Evolutionary conservation across 2,797 vertebrate genomes (phyloP), one percentile per base, ranked within the genome.

Genomic region (Apogon hyalosoma): DNA sequence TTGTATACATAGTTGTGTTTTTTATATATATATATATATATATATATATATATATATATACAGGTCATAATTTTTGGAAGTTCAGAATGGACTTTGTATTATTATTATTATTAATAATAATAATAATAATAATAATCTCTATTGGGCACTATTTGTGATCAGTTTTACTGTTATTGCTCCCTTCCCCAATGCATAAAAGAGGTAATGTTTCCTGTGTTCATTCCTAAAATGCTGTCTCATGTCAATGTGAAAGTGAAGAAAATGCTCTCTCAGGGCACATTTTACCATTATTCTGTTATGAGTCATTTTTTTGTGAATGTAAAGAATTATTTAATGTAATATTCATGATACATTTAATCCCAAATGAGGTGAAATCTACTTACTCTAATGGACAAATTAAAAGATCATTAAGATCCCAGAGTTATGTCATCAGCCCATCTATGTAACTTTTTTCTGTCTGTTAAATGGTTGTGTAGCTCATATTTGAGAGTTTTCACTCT

Each of bases 301-400:
- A 6, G 54, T 39, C 33, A 12, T 56, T 69, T 53, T 53, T 7
- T 13, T 54, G 12, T 46, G n/a, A 42, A 60, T 67, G 40, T 71
- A 24, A 82, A 15, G 0, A 33, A 58, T 49, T 13, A 48, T 19
- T 50, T 48, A 28, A 64, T 74, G 16, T 46, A 53, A 56, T 82
- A 73, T 77, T 77, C 33, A 71, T 77, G 21, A 73, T 46, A 11
- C 16, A 15, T 55, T 56, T 13, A 48, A 24, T 24, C 6, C 10
- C 10, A 31, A 48, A 49, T 55, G 45, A 11, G 7, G 49, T 63
- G 5, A 53, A 40, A 60, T 70, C 16, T 43, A 39, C 61, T 51
- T 63, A 16, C 54, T 55, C 1, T 45, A 7, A 9, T n/a, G 51
- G 51, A 74, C 58, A 69, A 39, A 67, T 71, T 39, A 48, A 48